Evolutionary conservation across 2,888 invertebrate species (phyloP).

Genomic region (Eristalinus aeneus): DNA sequence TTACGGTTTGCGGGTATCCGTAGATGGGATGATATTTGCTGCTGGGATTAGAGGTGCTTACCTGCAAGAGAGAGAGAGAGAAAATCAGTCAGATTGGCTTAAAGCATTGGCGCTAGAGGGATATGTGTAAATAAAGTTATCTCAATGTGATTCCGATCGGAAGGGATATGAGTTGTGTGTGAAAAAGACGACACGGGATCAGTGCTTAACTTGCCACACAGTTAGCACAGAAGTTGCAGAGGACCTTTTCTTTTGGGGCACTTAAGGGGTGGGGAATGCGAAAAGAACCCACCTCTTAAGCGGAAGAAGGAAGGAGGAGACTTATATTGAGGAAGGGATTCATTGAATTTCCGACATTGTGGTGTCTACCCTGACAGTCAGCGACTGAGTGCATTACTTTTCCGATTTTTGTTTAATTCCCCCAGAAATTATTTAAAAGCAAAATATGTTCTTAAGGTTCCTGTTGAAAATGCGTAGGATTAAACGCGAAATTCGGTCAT

Average conservation of each 20-base stretch:
- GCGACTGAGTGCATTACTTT: too few relatives aligned
- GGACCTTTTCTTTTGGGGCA: neutral
- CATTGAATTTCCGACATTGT: too few relatives aligned
- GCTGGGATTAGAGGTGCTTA: constrained; percentile 71
- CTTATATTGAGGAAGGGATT: too few relatives aligned
- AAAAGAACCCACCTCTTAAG: neutral
- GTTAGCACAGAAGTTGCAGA: neutral
- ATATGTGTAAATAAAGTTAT: constrained; percentile 6
- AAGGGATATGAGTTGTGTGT: neutral
- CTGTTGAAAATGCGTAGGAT: too few relatives aligned
- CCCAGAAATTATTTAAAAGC: too few relatives aligned
- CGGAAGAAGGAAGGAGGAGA: too few relatives aligned
- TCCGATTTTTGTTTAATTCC: too few relatives aligned
- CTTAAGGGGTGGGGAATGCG: neutral
- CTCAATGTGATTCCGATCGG: neutral
- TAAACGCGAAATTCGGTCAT: too few relatives aligned
- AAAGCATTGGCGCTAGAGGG: neutral
- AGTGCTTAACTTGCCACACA: neutral
- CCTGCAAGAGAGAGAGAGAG: constrained; percentile 44
- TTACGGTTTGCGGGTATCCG: constrained; percentile 70
- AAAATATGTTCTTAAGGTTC: too few relatives aligned
- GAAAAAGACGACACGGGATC: neutral
- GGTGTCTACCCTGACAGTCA: too few relatives aligned
- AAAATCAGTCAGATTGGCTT: constrained; percentile 7
- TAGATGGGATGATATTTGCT: constrained; percentile 69